phyloP scores from a whole-genome alignment of 2,797 vertebrate genomes.

The Crax fasciolata region DNA sequence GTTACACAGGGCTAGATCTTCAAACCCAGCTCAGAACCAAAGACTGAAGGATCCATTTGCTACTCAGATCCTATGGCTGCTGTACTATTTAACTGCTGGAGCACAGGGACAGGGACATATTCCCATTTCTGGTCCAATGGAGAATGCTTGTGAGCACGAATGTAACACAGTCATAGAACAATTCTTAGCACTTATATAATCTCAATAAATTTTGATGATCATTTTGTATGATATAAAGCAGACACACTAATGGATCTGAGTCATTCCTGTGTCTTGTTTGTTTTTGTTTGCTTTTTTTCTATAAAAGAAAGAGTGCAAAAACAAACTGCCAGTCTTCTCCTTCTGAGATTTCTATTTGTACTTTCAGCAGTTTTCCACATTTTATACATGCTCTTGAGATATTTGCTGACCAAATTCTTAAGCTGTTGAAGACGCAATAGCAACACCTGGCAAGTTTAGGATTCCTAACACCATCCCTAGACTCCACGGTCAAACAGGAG shows the following conservation, averaged over 20 bases:
- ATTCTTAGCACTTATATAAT: neutral
- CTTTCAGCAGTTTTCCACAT: neutral
- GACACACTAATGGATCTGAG: neutral
- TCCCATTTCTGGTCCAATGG: neutral
- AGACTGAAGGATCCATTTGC: neutral
- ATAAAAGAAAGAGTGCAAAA: neutral
- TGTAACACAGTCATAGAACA: accelerated
- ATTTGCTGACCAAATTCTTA: neutral
- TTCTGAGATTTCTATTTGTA: neutral
- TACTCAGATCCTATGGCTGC: neutral
- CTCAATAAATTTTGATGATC: neutral
- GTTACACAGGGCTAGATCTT: neutral
- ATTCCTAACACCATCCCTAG: neutral
- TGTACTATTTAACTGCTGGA: neutral
- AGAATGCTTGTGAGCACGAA: accelerated
- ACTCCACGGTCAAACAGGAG: neutral
- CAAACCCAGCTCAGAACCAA: neutral
- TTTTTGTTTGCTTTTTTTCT: neutral
- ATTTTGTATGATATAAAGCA: neutral
- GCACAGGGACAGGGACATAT: accelerated
- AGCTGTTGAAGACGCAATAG: neutral
- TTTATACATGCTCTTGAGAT: neutral
- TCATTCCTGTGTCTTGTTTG: neutral
- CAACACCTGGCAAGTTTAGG: neutral
- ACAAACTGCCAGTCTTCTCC: accelerated